These are phyloP conservation scores for Meteorus colon DNA, from an alignment of 2,888 invertebrate species.

Conservation along the genomic window DNA sequence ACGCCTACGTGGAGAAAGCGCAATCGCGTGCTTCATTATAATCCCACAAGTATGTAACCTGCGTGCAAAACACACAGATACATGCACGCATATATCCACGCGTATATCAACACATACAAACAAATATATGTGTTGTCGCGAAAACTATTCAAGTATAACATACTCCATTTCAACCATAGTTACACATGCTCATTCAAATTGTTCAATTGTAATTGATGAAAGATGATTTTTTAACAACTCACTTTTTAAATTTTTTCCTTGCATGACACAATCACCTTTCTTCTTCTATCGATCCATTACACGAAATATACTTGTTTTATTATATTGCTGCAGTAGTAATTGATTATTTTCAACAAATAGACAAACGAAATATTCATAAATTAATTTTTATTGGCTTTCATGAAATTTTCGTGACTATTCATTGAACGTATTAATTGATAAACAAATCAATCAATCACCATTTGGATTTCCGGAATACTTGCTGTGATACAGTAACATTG, in stretches of 20 bases:
- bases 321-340: background rate
- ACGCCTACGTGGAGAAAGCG: slow-evolving; percentile 56
- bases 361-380: background rate
- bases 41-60: slow-evolving; percentile 32
- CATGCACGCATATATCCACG: background rate
- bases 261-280: slow-evolving; percentile 63
- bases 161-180: background rate
- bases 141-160: background rate
- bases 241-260: slow-evolving; percentile 63
- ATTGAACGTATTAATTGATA: slow-evolving; percentile 5
- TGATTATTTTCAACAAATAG: background rate
- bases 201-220: background rate
- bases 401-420: background rate
- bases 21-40: slow-evolving; percentile 52
- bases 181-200: background rate
- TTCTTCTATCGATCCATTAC: slow-evolving; percentile 54
- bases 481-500: background rate
- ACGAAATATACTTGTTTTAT: background rate
- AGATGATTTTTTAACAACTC: slow-evolving; percentile 53
- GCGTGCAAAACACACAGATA: background rate
- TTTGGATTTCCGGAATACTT: slow-evolving; percentile 20
- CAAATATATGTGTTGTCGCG: background rate
- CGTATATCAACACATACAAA: background rate
- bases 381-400: background rate
- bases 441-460: background rate